phyloP scores from a whole-genome alignment of 1,140 invertebrate genomes.

The Trachymyrmex cornetzi region DNA sequence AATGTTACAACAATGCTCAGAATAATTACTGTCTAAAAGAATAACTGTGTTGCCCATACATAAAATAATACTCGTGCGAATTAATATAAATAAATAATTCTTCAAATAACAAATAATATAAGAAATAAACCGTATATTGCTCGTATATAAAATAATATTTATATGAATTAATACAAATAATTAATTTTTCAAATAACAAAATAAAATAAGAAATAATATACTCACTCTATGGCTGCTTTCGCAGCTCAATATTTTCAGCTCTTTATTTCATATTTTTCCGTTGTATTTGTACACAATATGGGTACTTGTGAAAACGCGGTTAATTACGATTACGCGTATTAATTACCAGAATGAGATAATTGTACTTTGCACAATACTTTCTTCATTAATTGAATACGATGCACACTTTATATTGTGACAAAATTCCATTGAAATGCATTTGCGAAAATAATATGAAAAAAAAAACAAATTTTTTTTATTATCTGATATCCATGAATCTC shows the following conservation, averaged over 20 bases:
- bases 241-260: background rate
- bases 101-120: background rate
- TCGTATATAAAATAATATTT: too few relatives aligned
- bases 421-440: background rate
- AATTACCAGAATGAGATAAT: background rate
- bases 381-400: background rate
- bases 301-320: background rate
- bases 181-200: too few relatives aligned
- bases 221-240: background rate
- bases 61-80: background rate
- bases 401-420: background rate
- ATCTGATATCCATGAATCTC: background rate
- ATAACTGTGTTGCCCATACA: background rate
- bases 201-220: background rate
- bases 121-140: background rate
- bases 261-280: background rate
- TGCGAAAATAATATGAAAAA: conserved; percentile 4
- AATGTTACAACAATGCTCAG: background rate
- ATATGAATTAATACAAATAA: too few relatives aligned
- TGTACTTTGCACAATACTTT: background rate
- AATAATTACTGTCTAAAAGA: background rate
- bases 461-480: background rate
- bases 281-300: background rate
- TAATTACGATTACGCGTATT: background rate
- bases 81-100: background rate